phyloP scores from a whole-genome alignment of 2,113 vertebrate species.

The Calcarius ornatus region DNA sequence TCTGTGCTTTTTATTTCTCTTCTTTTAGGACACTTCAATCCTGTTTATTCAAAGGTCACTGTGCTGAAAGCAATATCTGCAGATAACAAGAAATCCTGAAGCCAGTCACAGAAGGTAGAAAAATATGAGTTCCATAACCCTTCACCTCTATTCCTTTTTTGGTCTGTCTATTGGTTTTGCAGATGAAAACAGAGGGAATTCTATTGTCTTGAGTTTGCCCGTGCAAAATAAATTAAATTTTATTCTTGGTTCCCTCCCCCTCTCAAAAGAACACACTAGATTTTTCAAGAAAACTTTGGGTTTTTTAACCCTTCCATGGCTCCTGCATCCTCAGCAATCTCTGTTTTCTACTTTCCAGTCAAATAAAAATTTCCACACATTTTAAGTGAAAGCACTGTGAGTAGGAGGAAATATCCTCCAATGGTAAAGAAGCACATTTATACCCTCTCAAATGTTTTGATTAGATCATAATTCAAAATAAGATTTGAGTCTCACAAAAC shows the following conservation, averaged over 20 bases:
- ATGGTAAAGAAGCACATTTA: background rate
- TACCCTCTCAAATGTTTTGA: background rate
- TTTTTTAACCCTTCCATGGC: conserved; percentile 15
- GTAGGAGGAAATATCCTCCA: background rate
- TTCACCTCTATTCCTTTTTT: conserved; percentile 46
- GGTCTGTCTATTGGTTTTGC: conserved; percentile 25
- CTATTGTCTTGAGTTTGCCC: conserved; percentile 45
- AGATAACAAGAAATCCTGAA: conserved; percentile 52
- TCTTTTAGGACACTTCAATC: conserved; percentile 12
- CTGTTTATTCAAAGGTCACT: conserved; percentile 48
- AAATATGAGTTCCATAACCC: conserved; percentile 38
- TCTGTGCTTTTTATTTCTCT: conserved; percentile 22
- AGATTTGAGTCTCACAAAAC: background rate
- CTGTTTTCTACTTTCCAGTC: background rate
- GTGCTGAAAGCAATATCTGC: conserved; percentile 43
- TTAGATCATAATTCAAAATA: background rate
- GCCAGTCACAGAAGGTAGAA: conserved; percentile 15
- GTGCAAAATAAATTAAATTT: conserved; percentile 46
- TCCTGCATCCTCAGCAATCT: background rate
- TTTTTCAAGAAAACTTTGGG: background rate
- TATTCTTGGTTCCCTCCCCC: background rate
- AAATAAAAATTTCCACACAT: background rate
- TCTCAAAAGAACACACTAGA: background rate
- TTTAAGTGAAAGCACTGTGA: background rate
- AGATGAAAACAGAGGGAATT: conserved; percentile 52